phyloP scores from a whole-genome alignment of 2,113 vertebrate genomes.

The Ivindomyrus marchei region DNA sequence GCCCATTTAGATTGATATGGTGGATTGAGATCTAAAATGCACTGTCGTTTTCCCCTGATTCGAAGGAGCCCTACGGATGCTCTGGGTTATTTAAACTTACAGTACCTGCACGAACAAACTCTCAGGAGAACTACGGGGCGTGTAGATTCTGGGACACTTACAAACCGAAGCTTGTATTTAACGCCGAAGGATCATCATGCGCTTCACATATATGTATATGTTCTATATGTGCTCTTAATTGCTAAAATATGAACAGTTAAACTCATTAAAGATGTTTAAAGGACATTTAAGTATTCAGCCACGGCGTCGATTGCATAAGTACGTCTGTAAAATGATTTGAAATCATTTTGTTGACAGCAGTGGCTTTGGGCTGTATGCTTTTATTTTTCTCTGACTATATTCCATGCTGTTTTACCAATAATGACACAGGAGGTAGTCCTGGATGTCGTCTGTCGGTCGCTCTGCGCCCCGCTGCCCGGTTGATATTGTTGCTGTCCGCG shows the following conservation, averaged over 20 bases:
- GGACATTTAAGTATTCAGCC: neutral
- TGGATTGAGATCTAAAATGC: neutral
- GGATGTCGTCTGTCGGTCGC: neutral
- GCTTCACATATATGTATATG: neutral
- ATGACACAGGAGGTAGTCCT: neutral
- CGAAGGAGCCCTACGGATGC: neutral
- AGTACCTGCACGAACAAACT: neutral
- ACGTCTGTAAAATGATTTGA: neutral
- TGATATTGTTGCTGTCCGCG: slow-evolving; percentile 6
- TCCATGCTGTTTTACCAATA: neutral
- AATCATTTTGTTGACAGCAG: neutral
- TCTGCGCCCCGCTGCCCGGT: neutral
- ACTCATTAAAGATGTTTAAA: neutral
- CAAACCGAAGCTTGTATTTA: neutral
- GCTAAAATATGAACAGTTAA: neutral
- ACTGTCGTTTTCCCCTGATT: neutral
- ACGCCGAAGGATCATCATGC: neutral
- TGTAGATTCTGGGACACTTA: neutral
- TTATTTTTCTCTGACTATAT: neutral
- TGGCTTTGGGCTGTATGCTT: neutral
- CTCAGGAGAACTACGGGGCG: neutral
- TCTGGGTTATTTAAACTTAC: slow-evolving; percentile 7
- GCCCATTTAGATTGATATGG: neutral
- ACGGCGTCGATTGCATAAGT: neutral
- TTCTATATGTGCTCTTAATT: neutral